A percentile compares a stretch with the other conserved stretches of the same genome.
These are phyloP conservation scores for Ennomos erosarius DNA, from an alignment of 2,888 invertebrate species.

Conservation along the genomic window DNA sequence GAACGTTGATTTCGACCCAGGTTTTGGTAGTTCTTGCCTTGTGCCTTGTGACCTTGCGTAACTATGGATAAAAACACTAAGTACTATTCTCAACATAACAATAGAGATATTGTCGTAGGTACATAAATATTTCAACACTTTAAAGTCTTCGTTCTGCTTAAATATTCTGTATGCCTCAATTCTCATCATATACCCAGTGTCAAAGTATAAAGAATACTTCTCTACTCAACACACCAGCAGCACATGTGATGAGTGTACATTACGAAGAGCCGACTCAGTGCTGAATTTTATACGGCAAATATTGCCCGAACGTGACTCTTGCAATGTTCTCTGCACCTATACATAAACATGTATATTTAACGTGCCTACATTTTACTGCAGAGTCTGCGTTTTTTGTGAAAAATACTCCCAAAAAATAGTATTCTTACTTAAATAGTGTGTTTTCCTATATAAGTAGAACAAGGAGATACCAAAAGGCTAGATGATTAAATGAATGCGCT, in stretches of 20 bases:
- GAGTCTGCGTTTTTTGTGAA: conserved; percentile 19
- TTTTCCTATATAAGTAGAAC: conserved; percentile 2
- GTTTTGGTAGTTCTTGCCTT: too few species aligned
- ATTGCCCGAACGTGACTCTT: conserved; percentile 77
- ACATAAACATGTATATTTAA: conserved; percentile 38
- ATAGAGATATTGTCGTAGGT: too few species aligned
- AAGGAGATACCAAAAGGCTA: neutral
- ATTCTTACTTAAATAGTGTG: neutral
- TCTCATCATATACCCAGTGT: neutral
- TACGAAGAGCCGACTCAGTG: conserved; percentile 60
- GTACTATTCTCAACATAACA: too few species aligned
- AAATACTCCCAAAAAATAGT: conserved; percentile 14
- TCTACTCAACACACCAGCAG: conserved; percentile 21
- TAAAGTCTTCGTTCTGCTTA: conserved; percentile 6
- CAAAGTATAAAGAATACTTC: conserved; percentile 18
- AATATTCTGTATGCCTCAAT: conserved; percentile 13
- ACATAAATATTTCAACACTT: too few species aligned
- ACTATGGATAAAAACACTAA: too few species aligned
- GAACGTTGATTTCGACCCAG: too few species aligned
- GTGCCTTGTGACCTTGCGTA: too few species aligned
- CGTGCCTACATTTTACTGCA: conserved; percentile 24
- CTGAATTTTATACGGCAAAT: conserved; percentile 76
- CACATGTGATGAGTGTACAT: conserved; percentile 53
- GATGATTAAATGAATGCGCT: conserved; percentile 18
- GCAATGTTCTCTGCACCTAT: conserved; percentile 47